Percentiles rank a stretch among this genome's conserved stretches.
Conservation (phyloP, 2,888 invertebrate genomes). For the Thera obeliscata region DNA sequence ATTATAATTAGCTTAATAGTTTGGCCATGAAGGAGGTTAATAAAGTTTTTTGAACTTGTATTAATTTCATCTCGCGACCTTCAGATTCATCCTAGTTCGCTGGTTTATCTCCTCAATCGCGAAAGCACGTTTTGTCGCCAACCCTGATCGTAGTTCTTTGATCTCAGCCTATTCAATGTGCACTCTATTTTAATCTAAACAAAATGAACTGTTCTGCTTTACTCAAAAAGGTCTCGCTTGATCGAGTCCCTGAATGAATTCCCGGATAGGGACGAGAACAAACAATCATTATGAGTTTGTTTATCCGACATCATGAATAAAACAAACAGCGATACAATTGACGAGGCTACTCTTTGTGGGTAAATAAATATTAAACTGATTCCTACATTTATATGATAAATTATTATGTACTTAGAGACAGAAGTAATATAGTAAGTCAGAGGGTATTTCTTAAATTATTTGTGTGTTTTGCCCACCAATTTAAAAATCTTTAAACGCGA, state of each 20-base stretch:
- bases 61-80: too few species aligned
- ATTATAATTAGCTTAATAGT: too few species aligned
- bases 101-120: not conserved
- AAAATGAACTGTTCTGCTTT: conserved; percentile 21
- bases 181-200: conserved; percentile 17
- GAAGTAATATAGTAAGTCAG: not conserved
- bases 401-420: not conserved
- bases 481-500: too few species aligned
- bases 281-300: conserved; percentile 21
- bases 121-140: not conserved
- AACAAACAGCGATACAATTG: conserved; percentile 15
- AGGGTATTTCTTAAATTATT: too few species aligned
- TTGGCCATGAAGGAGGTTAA: too few species aligned
- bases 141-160: conserved; percentile 1
- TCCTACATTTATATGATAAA: not conserved
- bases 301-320: conserved; percentile 23
- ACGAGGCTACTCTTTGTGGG: conserved; percentile 5
- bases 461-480: too few species aligned
- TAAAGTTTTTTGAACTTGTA: too few species aligned
- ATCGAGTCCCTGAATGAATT: conserved; percentile 19
- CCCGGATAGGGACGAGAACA: conserved; percentile 19
- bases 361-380: not conserved
- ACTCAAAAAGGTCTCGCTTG: conserved; percentile 18
- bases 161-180: conserved; percentile 3
- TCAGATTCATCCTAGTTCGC: not conserved